These are phyloP conservation scores for Ancistrus triradiatus DNA, from an alignment of 2,113 vertebrate genomes.

Conservation along the genomic window DNA sequence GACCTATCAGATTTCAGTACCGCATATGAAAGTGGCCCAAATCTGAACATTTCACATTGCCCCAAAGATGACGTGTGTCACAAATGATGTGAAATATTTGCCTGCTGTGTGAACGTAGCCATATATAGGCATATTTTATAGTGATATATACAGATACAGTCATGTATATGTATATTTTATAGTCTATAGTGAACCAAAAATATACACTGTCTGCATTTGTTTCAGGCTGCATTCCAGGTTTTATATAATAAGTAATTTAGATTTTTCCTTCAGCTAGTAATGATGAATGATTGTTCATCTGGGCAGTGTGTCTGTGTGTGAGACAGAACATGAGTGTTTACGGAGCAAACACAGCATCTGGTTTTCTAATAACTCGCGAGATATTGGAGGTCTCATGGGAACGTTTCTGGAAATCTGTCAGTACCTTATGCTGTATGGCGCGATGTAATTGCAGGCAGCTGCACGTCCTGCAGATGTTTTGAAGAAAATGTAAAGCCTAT, in stretches of 20 bases:
- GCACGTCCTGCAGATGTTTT: conserved; percentile 28
- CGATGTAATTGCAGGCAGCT: conserved; percentile 47
- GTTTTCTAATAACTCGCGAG: conserved; percentile 14
- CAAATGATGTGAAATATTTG: no score
- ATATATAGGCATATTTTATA: no score
- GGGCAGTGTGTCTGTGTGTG: neutral
- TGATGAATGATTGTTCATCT: neutral
- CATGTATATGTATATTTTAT: no score
- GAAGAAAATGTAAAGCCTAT: conserved; percentile 2
- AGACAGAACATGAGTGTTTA: conserved; percentile 4
- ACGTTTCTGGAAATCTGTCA: conserved; percentile 35
- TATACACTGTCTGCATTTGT: no score
- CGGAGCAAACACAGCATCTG: neutral
- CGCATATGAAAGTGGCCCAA: no score
- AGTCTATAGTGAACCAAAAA: no score
- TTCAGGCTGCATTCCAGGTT: neutral
- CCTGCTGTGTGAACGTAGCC: no score
- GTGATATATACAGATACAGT: no score
- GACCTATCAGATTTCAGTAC: no score
- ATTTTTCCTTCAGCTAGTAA: neutral
- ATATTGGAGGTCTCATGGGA: conserved; percentile 14
- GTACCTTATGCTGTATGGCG: conserved; percentile 28
- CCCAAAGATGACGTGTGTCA: no score
- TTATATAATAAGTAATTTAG: no score
- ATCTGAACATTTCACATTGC: no score